Evolutionary conservation across 2,113 vertebrate species (phyloP).

Genomic region (Fulmarus glacialis): DNA sequence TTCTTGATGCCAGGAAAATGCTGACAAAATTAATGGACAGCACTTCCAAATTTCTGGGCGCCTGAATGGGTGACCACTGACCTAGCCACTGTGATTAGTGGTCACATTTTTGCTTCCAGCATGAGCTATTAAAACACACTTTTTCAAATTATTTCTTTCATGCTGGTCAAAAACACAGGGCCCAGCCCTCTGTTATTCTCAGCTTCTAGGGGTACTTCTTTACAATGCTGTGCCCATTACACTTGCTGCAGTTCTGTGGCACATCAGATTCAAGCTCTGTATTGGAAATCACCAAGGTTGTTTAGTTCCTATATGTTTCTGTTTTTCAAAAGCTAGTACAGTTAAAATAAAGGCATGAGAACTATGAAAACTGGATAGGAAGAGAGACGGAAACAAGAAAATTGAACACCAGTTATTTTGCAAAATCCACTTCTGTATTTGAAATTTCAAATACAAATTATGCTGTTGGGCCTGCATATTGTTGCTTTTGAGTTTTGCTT

Average conservation of each 20-base stretch:
- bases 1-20: background rate
- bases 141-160: background rate
- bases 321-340: background rate
- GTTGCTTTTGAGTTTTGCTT: conserved; percentile 26
- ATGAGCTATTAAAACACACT: background rate
- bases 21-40: background rate
- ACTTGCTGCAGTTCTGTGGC: background rate
- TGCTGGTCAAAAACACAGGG: background rate
- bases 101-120: background rate
- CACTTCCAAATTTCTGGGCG: background rate
- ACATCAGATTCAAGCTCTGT: background rate
- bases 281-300: background rate
- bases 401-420: background rate
- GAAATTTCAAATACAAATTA: conserved; percentile 37
- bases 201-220: background rate
- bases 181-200: background rate
- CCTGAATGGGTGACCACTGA: background rate
- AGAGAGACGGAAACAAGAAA: background rate
- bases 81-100: background rate
- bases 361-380: background rate
- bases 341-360: background rate
- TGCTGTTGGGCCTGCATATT: background rate
- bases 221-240: background rate
- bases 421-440: background rate
- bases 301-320: background rate